Evolutionary conservation across 2,888 invertebrate genomes (phyloP), one percentile per base, ranked within the genome.

Genomic region (Trichopoda pennipes): DNA sequence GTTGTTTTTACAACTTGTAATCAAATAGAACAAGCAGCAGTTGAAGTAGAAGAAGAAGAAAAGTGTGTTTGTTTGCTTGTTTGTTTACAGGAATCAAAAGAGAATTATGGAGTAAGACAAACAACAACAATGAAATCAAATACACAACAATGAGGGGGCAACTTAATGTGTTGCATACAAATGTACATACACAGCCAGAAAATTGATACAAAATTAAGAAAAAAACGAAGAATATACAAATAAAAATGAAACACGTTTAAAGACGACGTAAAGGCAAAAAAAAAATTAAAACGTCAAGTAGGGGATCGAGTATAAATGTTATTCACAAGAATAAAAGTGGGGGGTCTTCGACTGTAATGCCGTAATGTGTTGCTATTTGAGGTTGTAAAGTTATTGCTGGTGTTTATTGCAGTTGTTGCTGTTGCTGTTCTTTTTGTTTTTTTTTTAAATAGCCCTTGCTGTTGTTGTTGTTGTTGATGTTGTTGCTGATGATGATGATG

Each of bases 291-390:
- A 74, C 64, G 56, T 75, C 70, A 60, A 76, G 66, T 76, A 70
- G 58, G 60, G 64, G 76, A 76, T 66, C 61, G 79, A 19, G 78
- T 64, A 58, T 49, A 53, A 56, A 44, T 72, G 58, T 66, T 64
- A 63, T 64, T 38, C 60, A 51, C 68, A 75, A 55, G 19, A 42
- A 60, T 74, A 53, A 72, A 63, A 76, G 79, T 79, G 79, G 79
- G 82, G 79, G 82, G 82, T 82, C 82, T 78, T 28, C 23, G 66
- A 55, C 38, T 74, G 44, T 58, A 19, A 60, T 42, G 66, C 63
- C 14, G 79, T 76, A 79, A 79, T 82, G 78, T 82, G 82, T 75
- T 82, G 82, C 70, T 79, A 82, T 82, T 82, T 79, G 79, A 79
- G 82, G 79, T 82, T 82, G 82, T 82, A 76, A 79, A 82, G 79